These are phyloP conservation scores for Virgularia gustaviana DNA, from an alignment of 92 coral and sea anemone species.

Conservation along the genomic window DNA sequence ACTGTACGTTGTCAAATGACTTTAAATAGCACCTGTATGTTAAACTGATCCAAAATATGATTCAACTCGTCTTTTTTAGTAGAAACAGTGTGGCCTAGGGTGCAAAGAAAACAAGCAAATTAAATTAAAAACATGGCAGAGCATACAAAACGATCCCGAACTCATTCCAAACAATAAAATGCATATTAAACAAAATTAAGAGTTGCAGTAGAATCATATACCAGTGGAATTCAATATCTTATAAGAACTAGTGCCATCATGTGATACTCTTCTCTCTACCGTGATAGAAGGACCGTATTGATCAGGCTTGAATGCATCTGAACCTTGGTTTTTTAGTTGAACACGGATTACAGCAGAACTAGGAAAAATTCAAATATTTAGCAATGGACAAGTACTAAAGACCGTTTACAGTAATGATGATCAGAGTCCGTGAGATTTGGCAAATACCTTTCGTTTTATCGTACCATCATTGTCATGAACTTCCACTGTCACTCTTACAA, in stretches of 20 bases:
- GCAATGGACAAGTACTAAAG: too few relatives aligned
- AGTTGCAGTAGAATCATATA: constrained; percentile 7
- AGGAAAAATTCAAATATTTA: too few relatives aligned
- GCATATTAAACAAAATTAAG: not conserved
- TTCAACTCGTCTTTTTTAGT: constrained; percentile 81
- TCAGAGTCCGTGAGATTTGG: too few relatives aligned
- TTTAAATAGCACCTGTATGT: constrained; percentile 65
- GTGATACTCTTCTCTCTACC: constrained; percentile 70
- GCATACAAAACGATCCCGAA: not conserved
- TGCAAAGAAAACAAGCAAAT: not conserved
- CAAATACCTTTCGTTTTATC: too few relatives aligned
- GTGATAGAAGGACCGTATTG: constrained; percentile 68
- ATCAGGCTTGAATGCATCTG: constrained; percentile 77
- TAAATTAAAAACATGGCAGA: too few relatives aligned
- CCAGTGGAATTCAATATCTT: constrained; percentile 74
- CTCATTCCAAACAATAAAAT: not conserved
- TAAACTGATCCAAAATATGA: constrained; percentile 90
- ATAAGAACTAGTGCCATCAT: constrained; percentile 83
- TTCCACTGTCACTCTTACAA: too few relatives aligned
- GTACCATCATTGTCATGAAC: too few relatives aligned
- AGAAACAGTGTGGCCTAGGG: constrained; percentile 69
- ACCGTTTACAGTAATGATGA: too few relatives aligned
- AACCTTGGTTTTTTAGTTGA: constrained; percentile 76
- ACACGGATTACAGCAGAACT: constrained; percentile 70
- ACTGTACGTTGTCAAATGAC: not conserved